Conservation (phyloP, 2,888 invertebrate species). For the Copidosoma aretas region DNA sequence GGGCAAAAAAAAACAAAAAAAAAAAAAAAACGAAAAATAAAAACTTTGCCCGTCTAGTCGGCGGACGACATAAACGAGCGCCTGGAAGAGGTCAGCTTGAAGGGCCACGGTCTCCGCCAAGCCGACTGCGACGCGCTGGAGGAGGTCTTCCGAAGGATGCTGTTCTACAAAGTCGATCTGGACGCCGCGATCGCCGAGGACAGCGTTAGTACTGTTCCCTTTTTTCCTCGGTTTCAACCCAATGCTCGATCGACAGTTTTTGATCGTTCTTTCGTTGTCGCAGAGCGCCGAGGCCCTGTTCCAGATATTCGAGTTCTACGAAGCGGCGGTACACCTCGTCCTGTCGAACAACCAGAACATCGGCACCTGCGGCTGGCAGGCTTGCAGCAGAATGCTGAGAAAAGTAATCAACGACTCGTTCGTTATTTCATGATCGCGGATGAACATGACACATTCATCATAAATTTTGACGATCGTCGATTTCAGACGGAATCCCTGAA, state of each 20-base stretch:
- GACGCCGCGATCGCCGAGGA: slow-evolving; percentile 75
- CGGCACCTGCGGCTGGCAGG: slow-evolving; percentile 82
- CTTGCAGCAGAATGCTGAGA: slow-evolving; percentile 79
- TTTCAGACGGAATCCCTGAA: slow-evolving; percentile 61
- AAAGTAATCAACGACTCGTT: no score
- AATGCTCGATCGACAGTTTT: background rate
- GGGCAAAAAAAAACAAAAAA: no score
- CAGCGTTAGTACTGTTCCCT: slow-evolving; percentile 71
- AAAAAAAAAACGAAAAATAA: no score
- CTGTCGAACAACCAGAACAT: slow-evolving; percentile 80
- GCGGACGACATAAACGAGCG: slow-evolving; percentile 63
- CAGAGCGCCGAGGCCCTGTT: slow-evolving; percentile 75
- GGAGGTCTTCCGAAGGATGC: slow-evolving; percentile 79
- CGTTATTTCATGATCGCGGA: no score
- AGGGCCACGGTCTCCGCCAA: slow-evolving; percentile 70
- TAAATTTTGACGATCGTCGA: slow-evolving; percentile 11
- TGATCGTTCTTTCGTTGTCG: background rate
- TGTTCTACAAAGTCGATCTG: slow-evolving; percentile 74
- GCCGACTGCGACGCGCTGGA: slow-evolving; percentile 83
- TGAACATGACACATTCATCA: slow-evolving; percentile 1
- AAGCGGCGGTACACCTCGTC: slow-evolving; percentile 75
- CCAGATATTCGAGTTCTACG: slow-evolving; percentile 93
- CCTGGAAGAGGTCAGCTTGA: slow-evolving; percentile 68
- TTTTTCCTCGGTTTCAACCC: slow-evolving; percentile 34
- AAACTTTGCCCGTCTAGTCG: slow-evolving; percentile 49